Evolutionary conservation across 1,140 invertebrate species (phyloP).

Genomic region (Macrotrachela quadricornifera): DNA sequence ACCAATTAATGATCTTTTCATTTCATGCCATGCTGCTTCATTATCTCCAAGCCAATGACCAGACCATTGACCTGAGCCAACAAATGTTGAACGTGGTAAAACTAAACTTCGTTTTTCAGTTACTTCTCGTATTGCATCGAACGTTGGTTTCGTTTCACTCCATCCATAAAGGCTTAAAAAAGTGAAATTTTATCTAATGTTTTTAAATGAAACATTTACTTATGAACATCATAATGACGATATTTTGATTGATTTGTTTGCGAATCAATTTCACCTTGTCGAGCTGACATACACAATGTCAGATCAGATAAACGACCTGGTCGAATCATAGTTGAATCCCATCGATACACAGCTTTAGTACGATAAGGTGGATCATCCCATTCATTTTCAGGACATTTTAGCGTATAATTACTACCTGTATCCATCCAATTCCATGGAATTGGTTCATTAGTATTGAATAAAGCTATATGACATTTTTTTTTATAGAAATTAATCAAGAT

Average conservation of each 20-base stretch:
- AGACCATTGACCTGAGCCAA: slow-evolving; percentile 51
- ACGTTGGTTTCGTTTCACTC: slow-evolving; percentile 29
- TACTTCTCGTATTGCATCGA: slow-evolving; percentile 18
- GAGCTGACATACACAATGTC: slow-evolving; percentile 20
- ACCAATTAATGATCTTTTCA: slow-evolving; percentile 20
- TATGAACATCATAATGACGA: slow-evolving; percentile 7
- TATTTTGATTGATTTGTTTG: slow-evolving; percentile 35
- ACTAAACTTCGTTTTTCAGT: slow-evolving; percentile 44
- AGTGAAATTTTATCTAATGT: no score
- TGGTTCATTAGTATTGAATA: slow-evolving; percentile 9
- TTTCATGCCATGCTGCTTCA: slow-evolving; percentile 18
- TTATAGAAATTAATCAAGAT: no score
- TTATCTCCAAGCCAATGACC: slow-evolving; percentile 66
- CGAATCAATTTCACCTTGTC: slow-evolving; percentile 33
- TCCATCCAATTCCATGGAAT: slow-evolving; percentile 12
- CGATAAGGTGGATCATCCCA: no score
- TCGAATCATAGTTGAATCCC: no score
- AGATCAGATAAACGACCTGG: slow-evolving; percentile 18
- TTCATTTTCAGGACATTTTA: slow-evolving; percentile 36
- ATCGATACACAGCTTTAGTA: no score
- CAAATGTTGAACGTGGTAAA: slow-evolving; percentile 57
- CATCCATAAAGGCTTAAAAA: slow-evolving; percentile 40
- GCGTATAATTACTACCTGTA: slow-evolving; percentile 51
- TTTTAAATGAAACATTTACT: not conserved
- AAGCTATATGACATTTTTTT: no score